A percentile compares a stretch with the other conserved stretches of the same genome.
Evolutionary conservation across 2,797 vertebrate genomes (phyloP).

Genomic region (Sebastes flavidus): DNA sequence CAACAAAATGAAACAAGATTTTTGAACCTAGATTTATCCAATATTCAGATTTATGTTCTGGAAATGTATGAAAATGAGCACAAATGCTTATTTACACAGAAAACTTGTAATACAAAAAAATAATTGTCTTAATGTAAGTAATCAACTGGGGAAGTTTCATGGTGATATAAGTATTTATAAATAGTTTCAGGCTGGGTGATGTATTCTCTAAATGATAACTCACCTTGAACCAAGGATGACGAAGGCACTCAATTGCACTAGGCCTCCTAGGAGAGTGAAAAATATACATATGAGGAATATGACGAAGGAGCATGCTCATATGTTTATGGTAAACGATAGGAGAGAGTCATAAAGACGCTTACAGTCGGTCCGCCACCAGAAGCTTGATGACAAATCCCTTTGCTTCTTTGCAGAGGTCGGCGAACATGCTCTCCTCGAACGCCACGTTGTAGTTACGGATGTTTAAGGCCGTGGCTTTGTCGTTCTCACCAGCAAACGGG

Average conservation of each 20-base stretch:
- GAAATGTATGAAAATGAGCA: not conserved
- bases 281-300: not conserved
- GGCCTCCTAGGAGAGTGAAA: slow-evolving; percentile 87
- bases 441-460: slow-evolving; percentile 95
- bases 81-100: not conserved
- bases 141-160: not conserved
- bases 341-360: slow-evolving; percentile 66
- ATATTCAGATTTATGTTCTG: not conserved
- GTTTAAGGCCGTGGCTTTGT: slow-evolving; percentile 90
- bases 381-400: slow-evolving; percentile 96
- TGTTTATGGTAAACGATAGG: not conserved
- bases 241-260: slow-evolving; percentile 90
- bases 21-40: not conserved
- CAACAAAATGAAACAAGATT: too few species aligned
- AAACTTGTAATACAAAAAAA: not conserved
- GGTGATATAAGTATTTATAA: not conserved
- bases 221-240: slow-evolving; percentile 98
- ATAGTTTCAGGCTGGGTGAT: not conserved
- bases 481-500: slow-evolving; percentile 94
- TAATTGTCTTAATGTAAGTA: not conserved
- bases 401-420: slow-evolving; percentile 91
- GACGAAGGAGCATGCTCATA: not conserved
- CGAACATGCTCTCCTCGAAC: slow-evolving; percentile 94
- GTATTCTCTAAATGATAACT: slow-evolving; percentile 32
- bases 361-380: slow-evolving; percentile 91